Base-by-base conservation (phyloP, 2,888 invertebrate genomes). In the Cloeon dipterum region DNA sequence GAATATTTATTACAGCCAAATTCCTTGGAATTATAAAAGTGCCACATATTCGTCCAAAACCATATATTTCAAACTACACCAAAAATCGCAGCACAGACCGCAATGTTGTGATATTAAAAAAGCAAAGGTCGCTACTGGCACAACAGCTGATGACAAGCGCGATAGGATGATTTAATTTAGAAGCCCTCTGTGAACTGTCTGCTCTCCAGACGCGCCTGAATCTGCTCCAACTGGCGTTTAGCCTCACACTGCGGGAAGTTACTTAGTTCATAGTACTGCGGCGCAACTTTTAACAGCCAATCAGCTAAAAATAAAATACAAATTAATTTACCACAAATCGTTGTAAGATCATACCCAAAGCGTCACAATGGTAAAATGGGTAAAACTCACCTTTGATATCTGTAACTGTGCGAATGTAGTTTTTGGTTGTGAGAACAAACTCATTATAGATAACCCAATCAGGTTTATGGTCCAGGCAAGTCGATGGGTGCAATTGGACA, bases 381-480 rank as follows among this genome's bases (percentile, higher is more conserved):
- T 40, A 40, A n/a, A 37, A 68, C 77, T 70, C 59, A 94, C 96
- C 93, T 66, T 96, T 96, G 45, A 98, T 86, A 52, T 98, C 98
- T 0, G 94, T 94, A 11, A 96, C 94, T 0, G 96, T 98, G 46
- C 98, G 68, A 50, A 99, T 99, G 57, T 98, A 99, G 61, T 99
- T 98, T 62, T 98, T 98, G 41, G 96, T 94, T 42, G 98, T 99
- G 46, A 99, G 66, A 34, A 99, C 98, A 54, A 99, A 99, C 63
- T 99, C 98, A 61, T 99, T 96, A 63, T 99, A 99, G 41, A 99
- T 78, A 26, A 96, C 96, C 98, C 98, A 99, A 59, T 98, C 98
- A 1, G 98, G 98, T 57, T 98, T 98, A 62, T 98, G 98, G 62
- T 96, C 96, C 39, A 99, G 69, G 53, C 94, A 96, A 7, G 96